Conservation (phyloP, 2,888 invertebrate species). For the Dasysyrphus tricinctus region DNA sequence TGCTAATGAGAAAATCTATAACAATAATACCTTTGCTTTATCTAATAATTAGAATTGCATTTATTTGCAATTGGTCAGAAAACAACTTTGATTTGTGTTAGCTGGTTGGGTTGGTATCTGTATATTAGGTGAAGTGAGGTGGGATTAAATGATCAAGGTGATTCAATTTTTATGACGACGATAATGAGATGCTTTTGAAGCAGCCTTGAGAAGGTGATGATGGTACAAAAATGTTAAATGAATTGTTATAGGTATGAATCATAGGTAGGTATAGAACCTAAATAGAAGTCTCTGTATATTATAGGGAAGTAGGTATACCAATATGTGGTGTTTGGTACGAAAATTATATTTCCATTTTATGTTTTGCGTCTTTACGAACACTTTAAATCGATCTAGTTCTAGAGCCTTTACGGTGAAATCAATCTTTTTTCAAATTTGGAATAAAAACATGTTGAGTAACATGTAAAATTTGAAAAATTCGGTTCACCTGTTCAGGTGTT, state of each 20-base stretch:
- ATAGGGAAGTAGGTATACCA: no score
- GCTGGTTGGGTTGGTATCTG: not conserved
- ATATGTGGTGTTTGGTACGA: no score
- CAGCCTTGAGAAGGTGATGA: slow-evolving; percentile 20
- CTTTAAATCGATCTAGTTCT: no score
- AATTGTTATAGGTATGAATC: not conserved
- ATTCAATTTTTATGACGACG: slow-evolving; percentile 13
- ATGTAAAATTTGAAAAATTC: no score
- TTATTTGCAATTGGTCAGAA: slow-evolving; percentile 18
- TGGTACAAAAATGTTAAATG: slow-evolving; percentile 13
- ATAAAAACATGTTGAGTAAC: no score
- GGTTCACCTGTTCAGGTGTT: no score
- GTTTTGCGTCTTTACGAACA: no score
- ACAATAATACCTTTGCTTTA: not conserved
- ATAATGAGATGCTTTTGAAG: not conserved
- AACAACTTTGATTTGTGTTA: not conserved
- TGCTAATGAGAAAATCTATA: slow-evolving; percentile 30
- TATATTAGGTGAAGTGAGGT: not conserved
- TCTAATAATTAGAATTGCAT: not conserved
- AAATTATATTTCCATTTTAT: no score
- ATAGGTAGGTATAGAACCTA: no score
- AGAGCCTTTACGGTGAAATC: no score
- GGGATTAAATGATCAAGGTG: slow-evolving; percentile 25
- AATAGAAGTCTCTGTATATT: no score
- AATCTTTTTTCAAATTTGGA: no score